Evolutionary conservation across 2,113 vertebrate species (phyloP).

Genomic region (Stomatorhinus ivindoensis): DNA sequence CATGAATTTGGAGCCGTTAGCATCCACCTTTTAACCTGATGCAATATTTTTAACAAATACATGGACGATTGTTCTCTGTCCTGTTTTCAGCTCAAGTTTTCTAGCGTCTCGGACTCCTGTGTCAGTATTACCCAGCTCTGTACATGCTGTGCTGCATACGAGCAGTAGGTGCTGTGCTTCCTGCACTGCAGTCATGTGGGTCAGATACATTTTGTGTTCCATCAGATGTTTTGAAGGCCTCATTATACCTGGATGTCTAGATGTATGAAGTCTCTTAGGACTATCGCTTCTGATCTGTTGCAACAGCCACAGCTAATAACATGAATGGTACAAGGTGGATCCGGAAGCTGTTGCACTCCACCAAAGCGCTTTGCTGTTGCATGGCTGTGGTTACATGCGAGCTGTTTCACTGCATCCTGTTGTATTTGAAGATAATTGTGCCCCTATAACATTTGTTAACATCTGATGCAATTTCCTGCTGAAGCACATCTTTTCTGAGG

Average conservation of each 20-base stretch:
- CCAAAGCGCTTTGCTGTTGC: not conserved
- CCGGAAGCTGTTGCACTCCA: not conserved
- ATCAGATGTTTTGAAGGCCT: not conserved
- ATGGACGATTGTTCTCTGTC: not conserved
- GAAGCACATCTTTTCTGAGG: not conserved
- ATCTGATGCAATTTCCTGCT: not conserved
- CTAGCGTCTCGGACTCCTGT: not conserved
- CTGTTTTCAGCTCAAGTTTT: not conserved
- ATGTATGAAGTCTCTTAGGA: not conserved
- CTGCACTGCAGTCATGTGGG: not conserved
- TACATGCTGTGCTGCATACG: not conserved
- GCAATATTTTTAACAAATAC: not conserved
- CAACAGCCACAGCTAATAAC: not conserved
- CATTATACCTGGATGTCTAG: not conserved
- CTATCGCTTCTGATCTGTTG: not conserved
- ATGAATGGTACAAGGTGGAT: not conserved
- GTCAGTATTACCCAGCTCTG: not conserved
- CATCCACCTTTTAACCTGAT: not conserved
- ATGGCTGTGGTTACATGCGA: not conserved
- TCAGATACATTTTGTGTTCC: not conserved
- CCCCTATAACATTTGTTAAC: not conserved
- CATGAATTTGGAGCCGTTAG: not conserved
- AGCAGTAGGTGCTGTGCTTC: not conserved
- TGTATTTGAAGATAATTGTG: not conserved
- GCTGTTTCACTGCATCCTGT: not conserved